Conservation (phyloP, 23 tunicate species). For the Phallusia fumigata region DNA sequence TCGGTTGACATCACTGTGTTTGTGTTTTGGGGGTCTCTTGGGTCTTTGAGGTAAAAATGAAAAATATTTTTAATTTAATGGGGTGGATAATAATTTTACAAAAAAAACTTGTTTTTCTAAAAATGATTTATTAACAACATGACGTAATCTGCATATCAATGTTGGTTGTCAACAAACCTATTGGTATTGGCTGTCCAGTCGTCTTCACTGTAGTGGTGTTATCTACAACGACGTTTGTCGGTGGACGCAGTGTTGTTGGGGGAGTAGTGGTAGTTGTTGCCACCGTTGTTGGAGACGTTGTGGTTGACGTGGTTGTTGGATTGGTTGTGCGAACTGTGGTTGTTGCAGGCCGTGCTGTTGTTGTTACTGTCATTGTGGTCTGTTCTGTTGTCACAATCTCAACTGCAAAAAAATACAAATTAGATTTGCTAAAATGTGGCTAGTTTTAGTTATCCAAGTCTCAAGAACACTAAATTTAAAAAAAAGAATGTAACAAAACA, state of each 20-base stretch:
- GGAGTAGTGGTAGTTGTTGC: neutral
- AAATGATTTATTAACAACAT: too few relatives aligned
- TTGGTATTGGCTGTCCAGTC: neutral
- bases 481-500: too few relatives aligned
- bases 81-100: too few relatives aligned
- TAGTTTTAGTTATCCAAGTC: too few relatives aligned
- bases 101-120: too few relatives aligned
- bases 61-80: too few relatives aligned
- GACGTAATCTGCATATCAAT: too few relatives aligned
- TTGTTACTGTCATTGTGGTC: slow-evolving; percentile 1
- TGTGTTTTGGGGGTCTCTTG: neutral
- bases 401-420: neutral
- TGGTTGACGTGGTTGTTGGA: neutral
- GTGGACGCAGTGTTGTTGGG: neutral
- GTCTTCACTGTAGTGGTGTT: neutral
- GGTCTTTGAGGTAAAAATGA: neutral
- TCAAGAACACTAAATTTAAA: too few relatives aligned
- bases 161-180: neutral
- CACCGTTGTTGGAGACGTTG: neutral
- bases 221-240: neutral
- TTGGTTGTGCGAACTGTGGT: slow-evolving; percentile 6
- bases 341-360: slow-evolving; percentile 29
- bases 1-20: slow-evolving; percentile 8
- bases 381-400: neutral
- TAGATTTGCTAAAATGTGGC: neutral